A percentile compares a stretch with the other conserved stretches of the same genome.
These are phyloP conservation scores for Prunella strophiata DNA, from an alignment of 2,797 vertebrate species.

Conservation along the genomic window DNA sequence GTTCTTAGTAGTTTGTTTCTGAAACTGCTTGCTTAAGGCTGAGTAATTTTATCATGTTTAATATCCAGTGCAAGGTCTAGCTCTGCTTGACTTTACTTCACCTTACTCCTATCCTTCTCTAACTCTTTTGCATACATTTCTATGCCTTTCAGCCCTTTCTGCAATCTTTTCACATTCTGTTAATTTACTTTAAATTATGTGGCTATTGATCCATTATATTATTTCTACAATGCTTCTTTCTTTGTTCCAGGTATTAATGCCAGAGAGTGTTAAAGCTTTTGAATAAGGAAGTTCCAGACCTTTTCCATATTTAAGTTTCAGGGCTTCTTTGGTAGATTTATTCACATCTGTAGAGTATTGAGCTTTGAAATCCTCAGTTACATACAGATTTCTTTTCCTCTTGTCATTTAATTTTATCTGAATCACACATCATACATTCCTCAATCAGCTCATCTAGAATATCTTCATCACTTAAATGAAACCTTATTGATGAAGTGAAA, in stretches of 20 bases:
- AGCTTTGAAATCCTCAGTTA: not conserved
- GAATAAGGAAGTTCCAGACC: not conserved
- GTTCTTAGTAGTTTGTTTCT: not conserved
- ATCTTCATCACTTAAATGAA: constrained; percentile 17
- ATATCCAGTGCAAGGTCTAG: not conserved
- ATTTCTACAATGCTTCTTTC: not conserved
- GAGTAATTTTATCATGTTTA: not conserved
- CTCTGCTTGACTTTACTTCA: not conserved
- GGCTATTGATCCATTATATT: not conserved
- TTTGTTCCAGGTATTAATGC: not conserved
- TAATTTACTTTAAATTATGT: constrained; percentile 1
- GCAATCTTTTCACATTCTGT: not conserved
- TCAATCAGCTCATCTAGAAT: not conserved
- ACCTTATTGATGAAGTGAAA: not conserved
- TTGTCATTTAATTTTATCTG: not conserved
- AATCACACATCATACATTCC: not conserved
- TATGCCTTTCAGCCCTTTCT: not conserved
- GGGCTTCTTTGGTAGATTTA: not conserved
- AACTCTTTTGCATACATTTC: not conserved
- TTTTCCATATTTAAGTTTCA: not conserved
- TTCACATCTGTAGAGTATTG: not conserved
- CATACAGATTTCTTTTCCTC: not conserved
- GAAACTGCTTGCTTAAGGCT: not conserved
- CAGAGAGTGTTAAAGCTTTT: not conserved
- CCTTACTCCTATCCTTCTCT: not conserved